These are phyloP conservation scores for Drosophila carrolli DNA, from an alignment of 1,140 invertebrate species.

Conservation along the genomic window DNA sequence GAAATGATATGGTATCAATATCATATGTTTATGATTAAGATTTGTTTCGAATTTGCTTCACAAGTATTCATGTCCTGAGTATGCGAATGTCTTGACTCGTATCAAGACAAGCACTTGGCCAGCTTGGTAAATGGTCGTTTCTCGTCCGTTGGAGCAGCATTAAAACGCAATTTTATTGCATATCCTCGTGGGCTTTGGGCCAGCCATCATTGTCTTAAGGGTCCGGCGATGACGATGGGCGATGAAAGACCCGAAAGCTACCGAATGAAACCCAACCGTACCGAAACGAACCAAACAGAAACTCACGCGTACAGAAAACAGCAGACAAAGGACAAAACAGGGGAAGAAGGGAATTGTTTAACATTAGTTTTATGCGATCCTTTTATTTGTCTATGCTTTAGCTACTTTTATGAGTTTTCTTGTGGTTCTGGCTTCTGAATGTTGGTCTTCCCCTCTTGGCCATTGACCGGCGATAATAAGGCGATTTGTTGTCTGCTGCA, in stretches of 20 bases:
- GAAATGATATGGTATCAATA: no score
- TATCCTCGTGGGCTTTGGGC: conserved; percentile 62
- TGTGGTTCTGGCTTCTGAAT: conserved; percentile 8
- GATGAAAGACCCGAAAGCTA: conserved; percentile 40
- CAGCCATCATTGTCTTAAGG: conserved; percentile 73
- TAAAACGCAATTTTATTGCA: conserved; percentile 82
- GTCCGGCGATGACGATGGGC: conserved; percentile 54
- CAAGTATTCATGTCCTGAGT: neutral
- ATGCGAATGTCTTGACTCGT: neutral
- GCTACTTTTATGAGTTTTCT: conserved; percentile 70
- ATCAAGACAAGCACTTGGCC: conserved; percentile 17
- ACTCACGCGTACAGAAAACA: conserved; percentile 27
- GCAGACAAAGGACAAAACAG: conserved; percentile 22
- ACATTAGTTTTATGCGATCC: conserved; percentile 76
- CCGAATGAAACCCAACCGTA: conserved; percentile 11
- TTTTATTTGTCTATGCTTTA: conserved; percentile 64
- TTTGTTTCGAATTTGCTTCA: no score
- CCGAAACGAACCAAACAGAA: conserved; percentile 3
- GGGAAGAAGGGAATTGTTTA: conserved; percentile 47
- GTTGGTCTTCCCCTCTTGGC: conserved; percentile 37
- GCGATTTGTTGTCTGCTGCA: conserved; percentile 77
- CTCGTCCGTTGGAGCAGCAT: conserved; percentile 63
- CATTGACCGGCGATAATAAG: conserved; percentile 68
- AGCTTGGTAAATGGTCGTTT: conserved; percentile 30
- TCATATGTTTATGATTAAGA: no score